These are phyloP conservation scores for Melopsittacus undulatus DNA, from an alignment of 2,797 vertebrate genomes.

Conservation along the genomic window DNA sequence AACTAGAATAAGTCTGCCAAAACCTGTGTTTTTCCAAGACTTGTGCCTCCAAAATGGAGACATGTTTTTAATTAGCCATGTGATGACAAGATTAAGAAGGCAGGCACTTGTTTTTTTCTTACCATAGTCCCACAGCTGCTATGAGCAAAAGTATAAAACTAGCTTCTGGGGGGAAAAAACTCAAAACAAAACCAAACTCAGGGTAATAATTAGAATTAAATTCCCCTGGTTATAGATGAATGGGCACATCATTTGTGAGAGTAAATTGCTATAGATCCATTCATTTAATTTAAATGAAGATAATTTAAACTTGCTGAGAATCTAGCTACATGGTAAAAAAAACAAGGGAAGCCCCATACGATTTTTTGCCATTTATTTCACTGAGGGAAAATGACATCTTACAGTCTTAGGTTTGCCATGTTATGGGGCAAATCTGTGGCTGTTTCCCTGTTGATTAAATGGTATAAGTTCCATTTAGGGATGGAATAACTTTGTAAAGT, in stretches of 20 bases:
- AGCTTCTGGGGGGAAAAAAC: fast-evolving
- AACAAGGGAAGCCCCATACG: fast-evolving
- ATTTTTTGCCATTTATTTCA: not conserved
- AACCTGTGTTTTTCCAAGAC: conserved; percentile 42
- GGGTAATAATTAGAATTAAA: not conserved
- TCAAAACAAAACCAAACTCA: not conserved
- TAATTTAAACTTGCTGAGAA: not conserved
- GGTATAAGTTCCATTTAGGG: not conserved
- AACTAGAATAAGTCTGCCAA: not conserved
- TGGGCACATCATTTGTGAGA: not conserved
- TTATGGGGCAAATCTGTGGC: fast-evolving
- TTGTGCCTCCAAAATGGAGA: conserved; percentile 14
- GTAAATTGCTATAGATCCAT: not conserved
- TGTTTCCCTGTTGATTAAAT: not conserved
- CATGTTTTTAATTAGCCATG: conserved; percentile 49
- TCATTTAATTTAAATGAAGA: conserved; percentile 1
- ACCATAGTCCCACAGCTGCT: not conserved
- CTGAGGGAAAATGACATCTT: not conserved
- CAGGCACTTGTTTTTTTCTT: conserved; percentile 34
- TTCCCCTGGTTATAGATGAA: not conserved
- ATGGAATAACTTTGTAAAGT: not conserved
- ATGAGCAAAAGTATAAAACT: not conserved
- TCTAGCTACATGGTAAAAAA: not conserved
- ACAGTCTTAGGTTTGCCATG: not conserved
- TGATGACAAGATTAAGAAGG: conserved; percentile 49